These are phyloP conservation scores for Hapalemur alaotrensis DNA, from an alignment of 2,797 vertebrate genomes.

Conservation along the genomic window DNA sequence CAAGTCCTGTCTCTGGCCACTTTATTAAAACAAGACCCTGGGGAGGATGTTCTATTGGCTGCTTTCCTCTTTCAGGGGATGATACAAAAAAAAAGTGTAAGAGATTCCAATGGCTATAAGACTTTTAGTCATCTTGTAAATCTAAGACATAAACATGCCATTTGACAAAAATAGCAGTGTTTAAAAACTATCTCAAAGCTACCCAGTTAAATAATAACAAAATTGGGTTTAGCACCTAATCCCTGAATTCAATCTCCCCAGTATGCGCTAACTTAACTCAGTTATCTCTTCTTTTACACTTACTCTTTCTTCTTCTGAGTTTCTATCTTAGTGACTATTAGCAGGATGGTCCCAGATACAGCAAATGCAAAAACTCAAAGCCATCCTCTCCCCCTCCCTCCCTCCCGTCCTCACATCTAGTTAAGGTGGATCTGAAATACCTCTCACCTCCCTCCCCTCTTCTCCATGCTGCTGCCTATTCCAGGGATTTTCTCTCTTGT, in stretches of 20 bases:
- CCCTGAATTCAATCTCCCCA: background rate
- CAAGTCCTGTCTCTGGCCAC: background rate
- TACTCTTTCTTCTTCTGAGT: background rate
- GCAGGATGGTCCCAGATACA: background rate
- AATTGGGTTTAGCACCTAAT: background rate
- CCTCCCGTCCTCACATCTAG: accelerated
- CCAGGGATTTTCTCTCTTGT: background rate
- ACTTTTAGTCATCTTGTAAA: background rate
- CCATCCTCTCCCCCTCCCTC: accelerated
- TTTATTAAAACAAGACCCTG: background rate
- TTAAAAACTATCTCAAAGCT: background rate
- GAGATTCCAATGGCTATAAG: background rate
- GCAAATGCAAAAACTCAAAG: background rate
- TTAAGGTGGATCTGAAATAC: background rate
- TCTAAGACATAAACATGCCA: background rate
- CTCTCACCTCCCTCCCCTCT: background rate
- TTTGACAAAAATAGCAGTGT: background rate
- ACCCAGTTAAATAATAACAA: background rate
- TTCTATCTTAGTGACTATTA: background rate
- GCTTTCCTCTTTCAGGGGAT: background rate
- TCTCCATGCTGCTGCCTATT: background rate
- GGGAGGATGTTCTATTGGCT: background rate
- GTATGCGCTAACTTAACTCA: background rate
- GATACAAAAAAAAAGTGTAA: background rate
- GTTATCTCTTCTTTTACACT: background rate